phyloP scores from a whole-genome alignment of 1,140 invertebrate species.

The Heliconius nattereri region DNA sequence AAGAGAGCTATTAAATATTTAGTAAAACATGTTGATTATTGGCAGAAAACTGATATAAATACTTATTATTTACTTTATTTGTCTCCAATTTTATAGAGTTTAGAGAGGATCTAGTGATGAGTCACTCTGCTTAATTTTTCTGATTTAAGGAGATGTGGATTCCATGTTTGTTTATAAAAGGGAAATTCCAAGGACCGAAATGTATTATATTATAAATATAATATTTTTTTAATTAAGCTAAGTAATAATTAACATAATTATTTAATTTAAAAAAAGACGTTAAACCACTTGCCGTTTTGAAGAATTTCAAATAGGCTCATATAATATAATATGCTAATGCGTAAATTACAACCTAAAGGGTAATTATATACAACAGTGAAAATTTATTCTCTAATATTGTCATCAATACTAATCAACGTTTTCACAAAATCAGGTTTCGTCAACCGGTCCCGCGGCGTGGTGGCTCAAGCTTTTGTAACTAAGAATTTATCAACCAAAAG shows the following conservation, averaged over 20 bases:
- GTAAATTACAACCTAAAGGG: neutral
- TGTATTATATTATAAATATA: no score
- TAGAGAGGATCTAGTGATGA: no score
- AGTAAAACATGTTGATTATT: neutral
- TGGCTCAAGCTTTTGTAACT: neutral
- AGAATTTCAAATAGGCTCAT: neutral
- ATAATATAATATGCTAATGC: neutral
- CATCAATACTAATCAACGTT: conserved; percentile 2
- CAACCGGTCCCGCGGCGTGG: neutral
- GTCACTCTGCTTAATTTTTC: no score
- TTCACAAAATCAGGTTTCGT: conserved; percentile 8
- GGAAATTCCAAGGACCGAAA: no score
- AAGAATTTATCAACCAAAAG: neutral
- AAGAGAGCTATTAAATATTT: neutral
- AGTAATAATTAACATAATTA: no score
- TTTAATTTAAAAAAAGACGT: no score
- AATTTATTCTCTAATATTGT: neutral
- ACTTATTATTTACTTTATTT: neutral
- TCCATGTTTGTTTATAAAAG: no score
- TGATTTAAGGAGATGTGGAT: no score
- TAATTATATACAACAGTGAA: conserved; percentile 1
- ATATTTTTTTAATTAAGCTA: no score
- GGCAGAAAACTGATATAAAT: no score
- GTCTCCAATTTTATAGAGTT: no score
- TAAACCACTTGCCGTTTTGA: no score